Percentiles rank a stretch among this genome's conserved stretches.
These are phyloP conservation scores for Brachymystax lenok DNA, from an alignment of 2,797 vertebrate genomes.

Conservation along the genomic window DNA sequence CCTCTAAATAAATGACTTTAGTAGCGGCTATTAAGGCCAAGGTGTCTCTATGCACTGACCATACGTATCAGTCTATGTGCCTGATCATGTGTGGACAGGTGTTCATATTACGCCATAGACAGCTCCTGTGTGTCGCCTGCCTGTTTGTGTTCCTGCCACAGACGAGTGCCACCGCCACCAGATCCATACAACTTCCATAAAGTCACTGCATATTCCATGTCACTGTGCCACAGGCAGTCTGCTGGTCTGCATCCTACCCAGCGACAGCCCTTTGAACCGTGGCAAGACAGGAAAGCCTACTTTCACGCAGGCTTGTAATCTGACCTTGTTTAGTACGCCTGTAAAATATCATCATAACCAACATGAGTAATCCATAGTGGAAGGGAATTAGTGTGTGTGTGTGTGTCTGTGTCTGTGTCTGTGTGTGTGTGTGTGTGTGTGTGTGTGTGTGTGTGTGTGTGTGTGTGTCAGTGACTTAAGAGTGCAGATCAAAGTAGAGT, in stretches of 20 bases:
- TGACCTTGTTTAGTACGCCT: constrained; percentile 63
- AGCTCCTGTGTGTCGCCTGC: neutral
- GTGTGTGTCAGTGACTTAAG: neutral
- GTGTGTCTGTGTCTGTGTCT: constrained; percentile 17
- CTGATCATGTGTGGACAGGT: neutral
- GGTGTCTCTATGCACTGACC: neutral
- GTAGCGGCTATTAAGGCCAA: neutral
- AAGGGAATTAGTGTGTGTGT: constrained; percentile 33
- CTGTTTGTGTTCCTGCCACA: neutral
- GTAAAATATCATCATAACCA: constrained; percentile 59
- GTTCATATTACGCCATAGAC: neutral
- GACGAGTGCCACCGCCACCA: constrained; percentile 18
- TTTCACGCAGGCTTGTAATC: constrained; percentile 63
- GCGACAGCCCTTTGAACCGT: constrained; percentile 27
- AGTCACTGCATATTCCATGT: constrained; percentile 47
- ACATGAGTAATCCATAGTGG: constrained; percentile 55
- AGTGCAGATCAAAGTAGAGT: neutral
- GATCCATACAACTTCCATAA: constrained; percentile 55
- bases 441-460: constrained; percentile 3
- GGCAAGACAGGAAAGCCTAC: constrained; percentile 38
- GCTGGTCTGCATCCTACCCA: constrained; percentile 15
- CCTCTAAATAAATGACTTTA: too few species aligned
- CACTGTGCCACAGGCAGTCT: constrained; percentile 42
- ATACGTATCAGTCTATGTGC: neutral
- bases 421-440: constrained; percentile 27